A percentile compares a stretch with the other conserved stretches of the same genome.
These are phyloP conservation scores for Aplodontia rufa DNA, from an alignment of 2,113 vertebrate genomes.

Conservation along the genomic window DNA sequence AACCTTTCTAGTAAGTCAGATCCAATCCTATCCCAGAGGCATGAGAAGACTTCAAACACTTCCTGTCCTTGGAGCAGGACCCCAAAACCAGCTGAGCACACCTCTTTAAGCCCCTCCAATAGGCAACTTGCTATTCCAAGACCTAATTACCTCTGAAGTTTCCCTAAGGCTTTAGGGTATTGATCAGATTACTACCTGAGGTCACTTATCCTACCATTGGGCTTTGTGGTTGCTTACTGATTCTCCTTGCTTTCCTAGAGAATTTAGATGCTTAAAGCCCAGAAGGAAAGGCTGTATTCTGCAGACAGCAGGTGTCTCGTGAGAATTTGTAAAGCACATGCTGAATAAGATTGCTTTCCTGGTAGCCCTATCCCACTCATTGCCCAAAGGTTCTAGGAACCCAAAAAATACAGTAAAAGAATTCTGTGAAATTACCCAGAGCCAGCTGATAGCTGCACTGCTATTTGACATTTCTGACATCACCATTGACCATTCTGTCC, in stretches of 20 bases:
- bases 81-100: not conserved
- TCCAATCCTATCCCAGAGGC: not conserved
- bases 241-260: not conserved
- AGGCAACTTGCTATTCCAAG: not conserved
- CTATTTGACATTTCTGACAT: not conserved
- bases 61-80: not conserved
- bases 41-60: not conserved
- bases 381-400: not conserved
- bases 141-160: not conserved
- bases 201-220: not conserved
- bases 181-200: not conserved
- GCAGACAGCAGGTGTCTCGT: not conserved
- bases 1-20: not conserved
- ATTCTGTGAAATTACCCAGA: not conserved
- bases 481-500: not conserved
- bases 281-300: not conserved
- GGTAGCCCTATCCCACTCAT: not conserved
- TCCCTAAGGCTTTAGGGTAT: not conserved
- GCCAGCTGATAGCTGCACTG: not conserved
- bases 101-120: not conserved
- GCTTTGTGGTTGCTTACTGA: conserved; percentile 13
- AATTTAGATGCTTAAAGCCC: not conserved
- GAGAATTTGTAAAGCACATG: not conserved
- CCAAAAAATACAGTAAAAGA: not conserved
- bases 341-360: conserved; percentile 15